Evolutionary conservation across 2,113 vertebrate species (phyloP).

Genomic region (Pipa parva): DNA sequence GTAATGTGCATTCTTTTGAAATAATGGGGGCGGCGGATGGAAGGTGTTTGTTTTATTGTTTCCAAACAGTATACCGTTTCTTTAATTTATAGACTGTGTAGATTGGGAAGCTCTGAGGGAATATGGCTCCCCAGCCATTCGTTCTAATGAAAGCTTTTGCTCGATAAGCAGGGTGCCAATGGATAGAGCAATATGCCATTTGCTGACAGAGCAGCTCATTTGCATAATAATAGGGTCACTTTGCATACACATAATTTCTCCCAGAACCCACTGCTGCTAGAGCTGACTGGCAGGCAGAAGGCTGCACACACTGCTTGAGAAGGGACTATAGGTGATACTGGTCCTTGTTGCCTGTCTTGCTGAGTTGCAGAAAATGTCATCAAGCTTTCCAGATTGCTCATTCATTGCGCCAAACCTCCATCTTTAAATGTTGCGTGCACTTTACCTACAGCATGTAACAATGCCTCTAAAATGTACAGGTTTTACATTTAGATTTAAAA

Average conservation of each 20-base stretch:
- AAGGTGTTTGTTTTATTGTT: too few species aligned
- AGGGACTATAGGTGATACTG: conserved; percentile 9
- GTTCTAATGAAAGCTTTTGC: background rate
- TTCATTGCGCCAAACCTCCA: background rate
- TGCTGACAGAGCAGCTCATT: conserved; percentile 15
- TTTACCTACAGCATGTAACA: too few species aligned
- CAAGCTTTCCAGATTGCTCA: background rate
- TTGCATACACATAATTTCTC: conserved; percentile 35
- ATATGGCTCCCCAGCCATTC: background rate
- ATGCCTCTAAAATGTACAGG: too few species aligned
- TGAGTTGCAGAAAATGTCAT: background rate
- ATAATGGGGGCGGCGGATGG: too few species aligned
- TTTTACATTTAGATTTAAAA: too few species aligned
- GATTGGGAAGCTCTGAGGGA: background rate
- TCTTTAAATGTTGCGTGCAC: too few species aligned
- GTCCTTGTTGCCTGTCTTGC: background rate
- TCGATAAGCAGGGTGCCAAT: conserved; percentile 6
- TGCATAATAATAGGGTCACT: conserved; percentile 35
- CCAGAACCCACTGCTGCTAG: conserved; percentile 1
- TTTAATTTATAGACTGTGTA: background rate
- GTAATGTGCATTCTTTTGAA: too few species aligned
- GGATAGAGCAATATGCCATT: conserved; percentile 30
- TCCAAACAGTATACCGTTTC: too few species aligned
- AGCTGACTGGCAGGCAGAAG: background rate
- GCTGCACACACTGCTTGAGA: background rate